Percentiles rank a stretch among this genome's conserved stretches.
phyloP scores from a whole-genome alignment of 2,113 vertebrate species.

The Formicarius rufipectus region DNA sequence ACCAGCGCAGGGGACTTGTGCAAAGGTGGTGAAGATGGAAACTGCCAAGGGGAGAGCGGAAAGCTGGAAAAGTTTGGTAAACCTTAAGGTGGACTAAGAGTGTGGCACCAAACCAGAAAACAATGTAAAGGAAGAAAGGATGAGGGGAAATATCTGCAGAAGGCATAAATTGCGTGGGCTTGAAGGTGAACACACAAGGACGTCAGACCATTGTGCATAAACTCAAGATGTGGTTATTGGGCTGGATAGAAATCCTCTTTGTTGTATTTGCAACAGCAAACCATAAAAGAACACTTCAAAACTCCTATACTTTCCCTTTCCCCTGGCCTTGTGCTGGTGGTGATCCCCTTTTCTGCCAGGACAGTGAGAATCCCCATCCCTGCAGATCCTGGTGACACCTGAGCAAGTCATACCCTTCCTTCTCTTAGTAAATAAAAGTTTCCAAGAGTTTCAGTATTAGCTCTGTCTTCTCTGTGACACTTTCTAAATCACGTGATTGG shows the following conservation, averaged over 20 bases:
- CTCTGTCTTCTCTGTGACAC: background rate
- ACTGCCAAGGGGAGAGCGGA: rapidly evolving
- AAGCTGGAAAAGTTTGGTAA: background rate
- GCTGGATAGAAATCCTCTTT: background rate
- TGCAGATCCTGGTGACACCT: background rate
- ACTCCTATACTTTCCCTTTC: background rate
- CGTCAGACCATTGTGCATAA: background rate
- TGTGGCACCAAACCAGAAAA: background rate
- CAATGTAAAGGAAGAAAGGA: rapidly evolving
- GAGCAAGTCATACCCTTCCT: background rate
- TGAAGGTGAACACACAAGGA: background rate
- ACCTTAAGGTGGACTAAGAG: background rate
- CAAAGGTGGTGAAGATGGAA: background rate
- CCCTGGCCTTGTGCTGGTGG: background rate
- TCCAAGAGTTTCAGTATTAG: background rate
- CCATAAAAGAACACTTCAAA: background rate
- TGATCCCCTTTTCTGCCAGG: background rate
- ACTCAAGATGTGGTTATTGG: background rate
- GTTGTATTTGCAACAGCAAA: background rate
- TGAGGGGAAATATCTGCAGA: background rate
- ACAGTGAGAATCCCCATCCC: background rate
- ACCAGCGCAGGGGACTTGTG: background rate
- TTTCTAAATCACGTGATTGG: background rate
- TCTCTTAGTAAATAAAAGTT: background rate
- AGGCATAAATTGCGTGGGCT: background rate